Base-by-base conservation (phyloP, 2,113 vertebrate species). In the Phasianus colchicus region DNA sequence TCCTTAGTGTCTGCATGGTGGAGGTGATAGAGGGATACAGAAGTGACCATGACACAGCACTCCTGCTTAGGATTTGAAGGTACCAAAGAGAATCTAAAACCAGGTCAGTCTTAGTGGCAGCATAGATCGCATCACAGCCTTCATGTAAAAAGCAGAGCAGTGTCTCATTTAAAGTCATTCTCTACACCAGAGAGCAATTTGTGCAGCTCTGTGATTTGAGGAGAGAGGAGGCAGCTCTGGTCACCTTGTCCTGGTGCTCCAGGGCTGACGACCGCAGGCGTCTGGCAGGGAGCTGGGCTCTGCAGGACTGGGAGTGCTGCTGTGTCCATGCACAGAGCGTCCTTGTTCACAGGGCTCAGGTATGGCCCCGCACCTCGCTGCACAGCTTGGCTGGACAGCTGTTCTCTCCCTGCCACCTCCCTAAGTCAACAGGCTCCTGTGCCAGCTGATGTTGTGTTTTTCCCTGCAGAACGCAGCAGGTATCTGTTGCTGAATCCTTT, bases 251-350 rank as follows among this genome's bases (percentile, higher is more conserved):
- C 84, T 84, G 66, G 80, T 96, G 96, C 95, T 92, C 93, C 38
- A 82, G 74, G 54, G 50, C 43, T 76, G 47, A 82, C 73, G 66
- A 96, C 96, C 95, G 47, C 97, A 98, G 93, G 96, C 86, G 97
- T 97, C 93, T 87, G 95, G 97, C 94, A 85, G 76, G 70, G 87
- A 95, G 57, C 57, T 81, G 71, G 83, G 74, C 83, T 90, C 89
- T 22, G 79, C 82, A 93, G 94, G 88, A 92, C 96, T 93, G 36
- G 58, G 92, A 70, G 95, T 90, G 48, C 92, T 86, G 92, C 83
- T 86, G 64, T 78, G 55, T 32, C 80, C 0, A 13, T 1, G 55
- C 94, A 97, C 96, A 97, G 94, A 93, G 74, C 1, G 4, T 67
- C 86, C 96, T 97, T 97, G 96, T 97, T 94, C 7, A 12, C 66